phyloP scores from a whole-genome alignment of 2,797 vertebrate species.

The Heterohyrax brucei region DNA sequence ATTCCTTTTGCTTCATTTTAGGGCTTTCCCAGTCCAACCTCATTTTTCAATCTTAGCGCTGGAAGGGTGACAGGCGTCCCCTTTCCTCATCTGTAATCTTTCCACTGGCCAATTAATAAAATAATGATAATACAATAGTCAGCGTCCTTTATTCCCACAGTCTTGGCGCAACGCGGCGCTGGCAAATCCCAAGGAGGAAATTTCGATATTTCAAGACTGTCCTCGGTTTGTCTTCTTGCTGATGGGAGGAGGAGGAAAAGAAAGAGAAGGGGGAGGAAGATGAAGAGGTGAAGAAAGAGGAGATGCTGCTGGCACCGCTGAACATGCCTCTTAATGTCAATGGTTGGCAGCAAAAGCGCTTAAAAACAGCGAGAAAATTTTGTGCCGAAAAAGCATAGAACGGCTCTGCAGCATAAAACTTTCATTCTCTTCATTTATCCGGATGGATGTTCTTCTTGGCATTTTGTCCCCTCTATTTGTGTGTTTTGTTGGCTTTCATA shows the following conservation, averaged over 20 bases:
- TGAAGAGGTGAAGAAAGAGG: conserved; percentile 78
- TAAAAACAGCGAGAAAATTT: conserved; percentile 76
- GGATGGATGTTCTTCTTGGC: conserved; percentile 73
- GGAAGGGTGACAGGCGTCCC: conserved; percentile 87
- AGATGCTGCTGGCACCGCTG: conserved; percentile 87
- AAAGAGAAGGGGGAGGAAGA: conserved; percentile 80
- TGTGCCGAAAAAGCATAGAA: conserved; percentile 79
- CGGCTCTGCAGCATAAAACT: conserved; percentile 89
- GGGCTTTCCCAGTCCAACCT: conserved; percentile 79
- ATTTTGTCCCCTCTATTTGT: conserved; percentile 72
- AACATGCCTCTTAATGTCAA: conserved; percentile 88
- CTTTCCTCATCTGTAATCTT: conserved; percentile 90
- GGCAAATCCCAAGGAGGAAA: conserved; percentile 90
- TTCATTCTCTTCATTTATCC: conserved; percentile 89
- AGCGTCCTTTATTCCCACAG: conserved; percentile 91
- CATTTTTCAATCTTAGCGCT: conserved; percentile 88
- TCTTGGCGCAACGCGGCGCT: conserved; percentile 91
- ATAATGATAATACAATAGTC: conserved; percentile 87
- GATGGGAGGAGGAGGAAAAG: conserved; percentile 84
- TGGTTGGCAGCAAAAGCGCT: conserved; percentile 85
- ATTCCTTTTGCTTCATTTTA: conserved; percentile 89
- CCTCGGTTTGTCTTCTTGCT: conserved; percentile 90
- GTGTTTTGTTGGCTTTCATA: conserved; percentile 50
- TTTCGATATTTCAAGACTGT: conserved; percentile 90
- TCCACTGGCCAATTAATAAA: conserved; percentile 87